A percentile compares a stretch with the other conserved stretches of the same genome.
phyloP scores from a whole-genome alignment of 2,113 vertebrate genomes.

The Scopus umbretta region DNA sequence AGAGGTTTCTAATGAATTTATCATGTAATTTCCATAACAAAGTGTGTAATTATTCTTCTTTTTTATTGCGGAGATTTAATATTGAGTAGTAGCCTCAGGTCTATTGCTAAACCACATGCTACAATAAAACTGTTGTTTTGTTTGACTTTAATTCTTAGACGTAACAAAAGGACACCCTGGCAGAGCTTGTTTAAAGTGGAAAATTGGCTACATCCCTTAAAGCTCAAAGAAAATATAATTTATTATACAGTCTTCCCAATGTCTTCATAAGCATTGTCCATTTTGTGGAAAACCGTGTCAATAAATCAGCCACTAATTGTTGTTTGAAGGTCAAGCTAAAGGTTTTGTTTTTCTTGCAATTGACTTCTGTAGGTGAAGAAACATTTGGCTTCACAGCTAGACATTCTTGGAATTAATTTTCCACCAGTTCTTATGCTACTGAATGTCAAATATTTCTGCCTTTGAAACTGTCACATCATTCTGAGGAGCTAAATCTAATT shows the following conservation, averaged over 20 bases:
- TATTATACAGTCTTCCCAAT: neutral
- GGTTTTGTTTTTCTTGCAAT: slow-evolving; percentile 28
- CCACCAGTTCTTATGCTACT: slow-evolving; percentile 32
- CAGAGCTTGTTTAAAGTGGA: slow-evolving; percentile 25
- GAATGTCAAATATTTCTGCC: slow-evolving; percentile 44
- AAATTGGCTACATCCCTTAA: slow-evolving; percentile 12
- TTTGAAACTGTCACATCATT: slow-evolving; percentile 29
- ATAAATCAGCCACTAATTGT: slow-evolving; percentile 19
- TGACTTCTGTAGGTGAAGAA: slow-evolving; percentile 50
- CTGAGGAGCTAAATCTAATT: slow-evolving; percentile 55
- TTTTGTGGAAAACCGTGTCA: neutral
- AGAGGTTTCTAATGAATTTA: slow-evolving; percentile 34
- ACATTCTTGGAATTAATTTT: slow-evolving; percentile 46
- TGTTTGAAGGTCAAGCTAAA: slow-evolving; percentile 22
- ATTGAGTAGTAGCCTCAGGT: slow-evolving; percentile 12
- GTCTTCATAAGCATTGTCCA: slow-evolving; percentile 18
- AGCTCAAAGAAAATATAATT: slow-evolving; percentile 23
- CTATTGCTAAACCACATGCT: slow-evolving; percentile 19
- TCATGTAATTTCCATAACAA: slow-evolving; percentile 46
- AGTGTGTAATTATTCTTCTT: slow-evolving; percentile 39
- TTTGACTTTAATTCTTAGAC: slow-evolving; percentile 43
- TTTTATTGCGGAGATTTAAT: slow-evolving; percentile 38
- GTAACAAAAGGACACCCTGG: slow-evolving; percentile 31
- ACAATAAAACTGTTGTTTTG: neutral
- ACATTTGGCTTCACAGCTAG: slow-evolving; percentile 37